Evolutionary conservation across 2,113 vertebrate species (phyloP).

Genomic region (Cnemophilus loriae): DNA sequence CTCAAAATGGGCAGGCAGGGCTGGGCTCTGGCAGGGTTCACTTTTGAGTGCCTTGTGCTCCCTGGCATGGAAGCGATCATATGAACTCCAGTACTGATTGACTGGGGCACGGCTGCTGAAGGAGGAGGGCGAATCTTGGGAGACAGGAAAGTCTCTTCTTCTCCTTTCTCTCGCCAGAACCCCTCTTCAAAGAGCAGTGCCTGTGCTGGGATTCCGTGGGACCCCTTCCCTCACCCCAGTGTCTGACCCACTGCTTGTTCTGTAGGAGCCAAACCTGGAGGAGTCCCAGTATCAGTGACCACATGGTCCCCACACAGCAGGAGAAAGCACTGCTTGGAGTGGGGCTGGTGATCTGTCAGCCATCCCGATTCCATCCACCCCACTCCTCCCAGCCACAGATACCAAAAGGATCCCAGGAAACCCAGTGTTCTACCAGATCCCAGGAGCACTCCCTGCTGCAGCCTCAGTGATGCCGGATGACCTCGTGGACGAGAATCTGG

Average conservation of each 20-base stretch:
- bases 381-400: background rate
- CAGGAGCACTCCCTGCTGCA: background rate
- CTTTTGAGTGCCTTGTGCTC: no score
- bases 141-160: background rate
- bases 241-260: background rate
- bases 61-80: no score
- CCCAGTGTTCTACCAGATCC: background rate
- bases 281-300: background rate
- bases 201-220: background rate
- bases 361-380: background rate
- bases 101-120: background rate
- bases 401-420: background rate
- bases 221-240: background rate
- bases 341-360: background rate
- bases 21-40: no score
- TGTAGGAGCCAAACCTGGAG: background rate
- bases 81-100: background rate
- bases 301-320: background rate
- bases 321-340: background rate
- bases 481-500: background rate
- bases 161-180: background rate
- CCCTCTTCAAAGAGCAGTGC: background rate
- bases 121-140: background rate
- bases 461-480: background rate
- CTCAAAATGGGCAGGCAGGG: no score